phyloP scores from a whole-genome alignment of 1,140 invertebrate species.

The Augochlora pura region DNA sequence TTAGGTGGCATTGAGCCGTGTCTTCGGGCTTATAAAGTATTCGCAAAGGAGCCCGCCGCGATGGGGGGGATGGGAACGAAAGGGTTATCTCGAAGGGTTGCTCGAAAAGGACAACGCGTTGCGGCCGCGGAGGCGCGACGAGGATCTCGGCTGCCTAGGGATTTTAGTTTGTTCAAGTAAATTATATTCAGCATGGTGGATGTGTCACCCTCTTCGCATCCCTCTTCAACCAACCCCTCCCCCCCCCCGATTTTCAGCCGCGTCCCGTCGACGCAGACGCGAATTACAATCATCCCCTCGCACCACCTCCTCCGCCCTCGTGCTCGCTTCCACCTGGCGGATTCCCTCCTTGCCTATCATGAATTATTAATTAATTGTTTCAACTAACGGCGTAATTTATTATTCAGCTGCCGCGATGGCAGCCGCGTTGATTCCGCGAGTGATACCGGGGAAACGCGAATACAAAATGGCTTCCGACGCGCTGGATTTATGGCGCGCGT shows the following conservation, averaged over 20 bases:
- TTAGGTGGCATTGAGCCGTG: constrained; percentile 62
- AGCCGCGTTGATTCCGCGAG: constrained; percentile 56
- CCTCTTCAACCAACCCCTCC: constrained; percentile 35
- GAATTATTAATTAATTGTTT: constrained; percentile 82
- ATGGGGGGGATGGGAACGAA: constrained; percentile 64
- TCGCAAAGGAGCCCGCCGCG: constrained; percentile 69
- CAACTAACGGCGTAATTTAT: constrained; percentile 79
- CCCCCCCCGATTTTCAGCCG: constrained; percentile 48
- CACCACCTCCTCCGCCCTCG: not conserved
- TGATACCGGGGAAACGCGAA: constrained; percentile 54
- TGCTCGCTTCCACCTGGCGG: constrained; percentile 65
- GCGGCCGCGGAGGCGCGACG: constrained; percentile 44
- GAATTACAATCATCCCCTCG: constrained; percentile 73
- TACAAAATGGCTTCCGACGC: constrained; percentile 49
- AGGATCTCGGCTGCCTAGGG: constrained; percentile 62
- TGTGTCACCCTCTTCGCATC: constrained; percentile 59
- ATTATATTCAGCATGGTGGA: constrained; percentile 78
- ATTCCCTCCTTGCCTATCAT: constrained; percentile 77
- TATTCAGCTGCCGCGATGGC: constrained; percentile 76
- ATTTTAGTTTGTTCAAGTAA: constrained; percentile 80
- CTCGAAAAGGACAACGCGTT: constrained; percentile 64
- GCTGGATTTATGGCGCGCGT: constrained; percentile 31
- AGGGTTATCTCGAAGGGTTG: constrained; percentile 52
- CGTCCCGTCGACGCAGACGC: constrained; percentile 65
- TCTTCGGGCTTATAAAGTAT: constrained; percentile 75